phyloP scores from a whole-genome alignment of 2,888 invertebrate species.

The Leucoptera coffeella region DNA sequence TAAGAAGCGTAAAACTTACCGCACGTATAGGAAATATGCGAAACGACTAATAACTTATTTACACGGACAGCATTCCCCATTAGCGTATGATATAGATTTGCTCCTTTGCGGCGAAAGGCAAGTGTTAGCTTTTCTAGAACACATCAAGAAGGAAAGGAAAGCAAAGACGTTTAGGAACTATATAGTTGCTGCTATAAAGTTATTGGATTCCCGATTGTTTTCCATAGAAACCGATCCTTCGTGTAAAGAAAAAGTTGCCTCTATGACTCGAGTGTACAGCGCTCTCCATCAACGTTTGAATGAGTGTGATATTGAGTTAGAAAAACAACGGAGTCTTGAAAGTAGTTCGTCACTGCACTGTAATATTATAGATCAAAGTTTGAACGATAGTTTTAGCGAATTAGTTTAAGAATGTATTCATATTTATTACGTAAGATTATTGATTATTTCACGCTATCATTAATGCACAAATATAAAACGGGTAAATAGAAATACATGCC shows the following conservation, averaged over 20 bases:
- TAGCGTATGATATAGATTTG: slow-evolving; percentile 45
- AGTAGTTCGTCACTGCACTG: slow-evolving; percentile 22
- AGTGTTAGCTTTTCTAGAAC: slow-evolving; percentile 39
- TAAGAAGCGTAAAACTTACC: slow-evolving; percentile 38
- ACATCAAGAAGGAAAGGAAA: slow-evolving; percentile 40
- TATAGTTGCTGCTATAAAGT: slow-evolving; percentile 42
- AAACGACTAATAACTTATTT: slow-evolving; percentile 40
- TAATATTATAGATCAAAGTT: slow-evolving; percentile 30
- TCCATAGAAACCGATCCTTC: slow-evolving; percentile 44
- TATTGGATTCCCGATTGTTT: slow-evolving; percentile 41
- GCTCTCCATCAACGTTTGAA: slow-evolving; percentile 35
- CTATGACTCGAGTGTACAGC: slow-evolving; percentile 43
- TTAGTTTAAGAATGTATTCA: slow-evolving; percentile 15
- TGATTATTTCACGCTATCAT: too few relatives aligned
- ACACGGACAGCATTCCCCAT: slow-evolving; percentile 42
- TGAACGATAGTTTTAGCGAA: slow-evolving; percentile 24
- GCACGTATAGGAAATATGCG: slow-evolving; percentile 43
- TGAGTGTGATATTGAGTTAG: slow-evolving; percentile 39
- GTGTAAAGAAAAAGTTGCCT: slow-evolving; percentile 44
- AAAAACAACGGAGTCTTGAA: background rate
- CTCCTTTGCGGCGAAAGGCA: slow-evolving; percentile 41
- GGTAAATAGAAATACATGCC: too few relatives aligned
- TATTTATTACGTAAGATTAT: too few relatives aligned
- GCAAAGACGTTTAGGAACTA: slow-evolving; percentile 44
- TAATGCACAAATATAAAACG: too few relatives aligned